Conservation (phyloP, 2,797 vertebrate species). For the Philypnodon macrostomus region DNA sequence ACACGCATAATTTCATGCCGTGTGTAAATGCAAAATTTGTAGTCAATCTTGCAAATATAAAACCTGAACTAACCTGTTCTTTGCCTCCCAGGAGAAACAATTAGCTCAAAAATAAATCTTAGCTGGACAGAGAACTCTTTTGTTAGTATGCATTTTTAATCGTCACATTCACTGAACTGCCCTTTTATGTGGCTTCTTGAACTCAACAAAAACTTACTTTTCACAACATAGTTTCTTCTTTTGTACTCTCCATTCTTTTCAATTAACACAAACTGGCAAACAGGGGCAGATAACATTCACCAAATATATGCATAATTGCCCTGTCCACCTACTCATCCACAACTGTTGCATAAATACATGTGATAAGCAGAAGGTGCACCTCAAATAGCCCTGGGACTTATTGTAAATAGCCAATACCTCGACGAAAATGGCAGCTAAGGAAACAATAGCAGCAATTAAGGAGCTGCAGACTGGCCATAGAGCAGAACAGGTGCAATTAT, state of each 20-base stretch:
- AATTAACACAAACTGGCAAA: neutral
- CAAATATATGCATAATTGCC: constrained; percentile 2
- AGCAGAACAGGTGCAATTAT: constrained; percentile 6
- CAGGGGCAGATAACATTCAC: neutral
- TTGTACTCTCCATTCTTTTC: too few species aligned
- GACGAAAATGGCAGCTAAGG: neutral
- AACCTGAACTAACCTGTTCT: too few species aligned
- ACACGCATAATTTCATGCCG: too few species aligned
- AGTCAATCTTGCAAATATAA: too few species aligned
- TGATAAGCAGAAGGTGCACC: constrained; percentile 6
- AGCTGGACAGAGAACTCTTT: neutral
- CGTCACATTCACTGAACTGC: neutral
- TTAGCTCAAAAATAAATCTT: neutral
- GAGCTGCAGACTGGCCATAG: constrained; percentile 1
- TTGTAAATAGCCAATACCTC: constrained; percentile 2
- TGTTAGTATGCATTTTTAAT: neutral
- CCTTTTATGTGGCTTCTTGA: too few species aligned
- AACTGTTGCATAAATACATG: constrained; percentile 4
- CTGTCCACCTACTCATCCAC: constrained; percentile 1
- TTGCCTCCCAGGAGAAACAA: neutral
- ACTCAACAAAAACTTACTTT: neutral
- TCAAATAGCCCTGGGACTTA: constrained; percentile 8
- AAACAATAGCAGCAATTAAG: constrained; percentile 11
- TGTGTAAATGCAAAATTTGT: too few species aligned
- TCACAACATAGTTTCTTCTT: neutral